phyloP scores from a whole-genome alignment of 2,888 invertebrate species.

The Plemyria rubiginata region DNA sequence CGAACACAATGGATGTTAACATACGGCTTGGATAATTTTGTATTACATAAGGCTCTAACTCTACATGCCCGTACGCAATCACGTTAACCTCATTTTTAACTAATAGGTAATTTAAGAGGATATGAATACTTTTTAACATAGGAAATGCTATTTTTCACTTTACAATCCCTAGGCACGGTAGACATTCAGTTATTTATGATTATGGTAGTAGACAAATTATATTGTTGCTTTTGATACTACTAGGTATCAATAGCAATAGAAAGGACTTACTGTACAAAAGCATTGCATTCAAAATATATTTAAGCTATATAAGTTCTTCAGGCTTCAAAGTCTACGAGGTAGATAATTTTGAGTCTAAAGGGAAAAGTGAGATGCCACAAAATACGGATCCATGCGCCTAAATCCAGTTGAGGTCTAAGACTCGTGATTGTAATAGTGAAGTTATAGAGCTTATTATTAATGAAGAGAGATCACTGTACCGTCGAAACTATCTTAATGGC shows the following conservation, averaged over 20 bases:
- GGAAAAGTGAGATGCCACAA: not conserved
- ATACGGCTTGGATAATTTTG: conserved; percentile 74
- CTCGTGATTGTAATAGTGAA: conserved; percentile 72
- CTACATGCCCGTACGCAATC: not conserved
- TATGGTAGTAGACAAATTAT: too few relatives aligned
- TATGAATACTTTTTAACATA: too few relatives aligned
- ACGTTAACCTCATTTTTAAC: not conserved
- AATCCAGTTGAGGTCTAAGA: conserved; percentile 31
- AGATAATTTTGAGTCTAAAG: not conserved
- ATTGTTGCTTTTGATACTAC: too few relatives aligned
- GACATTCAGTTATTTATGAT: too few relatives aligned
- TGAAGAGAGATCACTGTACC: conserved; percentile 58
- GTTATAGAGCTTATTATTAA: conserved; percentile 76
- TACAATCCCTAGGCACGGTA: too few relatives aligned
- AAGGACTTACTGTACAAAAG: too few relatives aligned
- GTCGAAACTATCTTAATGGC: conserved; percentile 62
- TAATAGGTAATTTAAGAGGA: too few relatives aligned
- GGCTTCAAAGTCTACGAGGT: too few relatives aligned
- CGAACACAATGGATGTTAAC: conserved; percentile 78
- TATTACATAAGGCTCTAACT: conserved; percentile 64
- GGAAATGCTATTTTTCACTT: too few relatives aligned
- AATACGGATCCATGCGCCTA: not conserved
- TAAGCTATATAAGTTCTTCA: too few relatives aligned
- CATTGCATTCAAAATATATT: too few relatives aligned
- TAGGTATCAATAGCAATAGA: too few relatives aligned